These are phyloP conservation scores for Microchirus variegatus DNA, from an alignment of 2,797 vertebrate genomes.

Conservation along the genomic window DNA sequence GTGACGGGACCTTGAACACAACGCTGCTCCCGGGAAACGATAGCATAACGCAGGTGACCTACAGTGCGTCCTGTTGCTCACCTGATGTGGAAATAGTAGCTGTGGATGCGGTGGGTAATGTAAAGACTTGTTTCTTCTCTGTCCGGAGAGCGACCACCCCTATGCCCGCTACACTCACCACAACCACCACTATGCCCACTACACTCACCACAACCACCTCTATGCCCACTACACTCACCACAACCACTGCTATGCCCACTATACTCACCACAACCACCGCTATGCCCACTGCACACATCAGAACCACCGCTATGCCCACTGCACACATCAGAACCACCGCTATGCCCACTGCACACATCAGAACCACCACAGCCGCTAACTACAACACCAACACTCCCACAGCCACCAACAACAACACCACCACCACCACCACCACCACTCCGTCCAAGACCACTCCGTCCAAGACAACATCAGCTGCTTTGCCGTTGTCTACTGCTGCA, in stretches of 20 bases:
- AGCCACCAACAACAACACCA: not conserved
- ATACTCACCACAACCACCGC: not conserved
- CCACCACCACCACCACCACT: not conserved
- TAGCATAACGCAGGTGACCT: slow-evolving; percentile 38
- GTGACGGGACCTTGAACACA: slow-evolving; percentile 50
- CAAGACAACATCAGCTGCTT: not conserved
- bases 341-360: not conserved
- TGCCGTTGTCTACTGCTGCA: slow-evolving; percentile 1
- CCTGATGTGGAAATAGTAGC: slow-evolving; percentile 41
- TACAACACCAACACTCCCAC: too few relatives aligned
- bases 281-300: not conserved
- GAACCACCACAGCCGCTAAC: too few relatives aligned
- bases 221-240: too few relatives aligned
- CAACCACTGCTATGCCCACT: not conserved
- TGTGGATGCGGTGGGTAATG: slow-evolving; percentile 57
- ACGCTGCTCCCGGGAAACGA: not conserved
- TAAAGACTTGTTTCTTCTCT: slow-evolving; percentile 40
- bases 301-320: too few relatives aligned
- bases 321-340: not conserved
- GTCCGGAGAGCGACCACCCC: not conserved
- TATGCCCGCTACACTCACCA: not conserved
- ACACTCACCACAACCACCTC: not conserved
- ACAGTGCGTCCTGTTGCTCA: slow-evolving; percentile 55
- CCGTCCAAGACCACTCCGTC: too few relatives aligned
- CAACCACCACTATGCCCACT: not conserved